These are phyloP conservation scores for Pygmarrhopalites habei DNA, from an alignment of 1,140 invertebrate genomes.

Conservation along the genomic window DNA sequence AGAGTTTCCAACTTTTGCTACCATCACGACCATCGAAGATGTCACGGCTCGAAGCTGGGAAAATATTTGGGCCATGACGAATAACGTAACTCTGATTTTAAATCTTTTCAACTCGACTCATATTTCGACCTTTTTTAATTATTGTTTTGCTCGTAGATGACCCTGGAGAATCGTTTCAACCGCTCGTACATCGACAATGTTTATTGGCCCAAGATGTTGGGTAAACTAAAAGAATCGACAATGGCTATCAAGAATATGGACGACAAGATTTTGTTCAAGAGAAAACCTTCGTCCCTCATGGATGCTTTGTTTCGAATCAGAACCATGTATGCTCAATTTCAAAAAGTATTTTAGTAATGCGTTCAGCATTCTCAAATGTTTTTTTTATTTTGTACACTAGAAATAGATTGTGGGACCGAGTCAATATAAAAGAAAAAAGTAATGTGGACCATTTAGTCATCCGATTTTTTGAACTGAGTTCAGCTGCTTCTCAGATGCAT, in stretches of 20 bases:
- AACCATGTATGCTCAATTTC: not conserved
- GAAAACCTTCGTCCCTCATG: constrained; percentile 3
- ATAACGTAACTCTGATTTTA: not conserved
- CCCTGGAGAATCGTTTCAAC: not conserved
- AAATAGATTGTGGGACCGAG: not conserved
- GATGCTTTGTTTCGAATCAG: constrained; percentile 3
- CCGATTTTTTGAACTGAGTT: not conserved
- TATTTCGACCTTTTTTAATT: not conserved
- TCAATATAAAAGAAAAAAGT: not conserved
- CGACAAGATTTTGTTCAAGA: constrained; percentile 3
- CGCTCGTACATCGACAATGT: not conserved
- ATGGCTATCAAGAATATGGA: not conserved
- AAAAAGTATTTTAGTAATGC: not conserved
- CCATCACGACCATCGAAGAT: not conserved
- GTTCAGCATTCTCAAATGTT: not conserved
- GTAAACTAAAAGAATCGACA: not conserved
- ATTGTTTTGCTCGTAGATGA: not conserved
- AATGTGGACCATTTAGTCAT: not conserved
- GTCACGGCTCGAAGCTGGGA: not conserved
- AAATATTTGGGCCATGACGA: not conserved
- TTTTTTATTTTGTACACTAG: not conserved
- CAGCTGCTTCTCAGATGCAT: not conserved
- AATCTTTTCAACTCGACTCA: not conserved
- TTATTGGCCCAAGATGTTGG: constrained; percentile 1
- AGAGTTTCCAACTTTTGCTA: not conserved